Conservation (phyloP, 2,113 vertebrate species). For the Alouatta palliata region DNA sequence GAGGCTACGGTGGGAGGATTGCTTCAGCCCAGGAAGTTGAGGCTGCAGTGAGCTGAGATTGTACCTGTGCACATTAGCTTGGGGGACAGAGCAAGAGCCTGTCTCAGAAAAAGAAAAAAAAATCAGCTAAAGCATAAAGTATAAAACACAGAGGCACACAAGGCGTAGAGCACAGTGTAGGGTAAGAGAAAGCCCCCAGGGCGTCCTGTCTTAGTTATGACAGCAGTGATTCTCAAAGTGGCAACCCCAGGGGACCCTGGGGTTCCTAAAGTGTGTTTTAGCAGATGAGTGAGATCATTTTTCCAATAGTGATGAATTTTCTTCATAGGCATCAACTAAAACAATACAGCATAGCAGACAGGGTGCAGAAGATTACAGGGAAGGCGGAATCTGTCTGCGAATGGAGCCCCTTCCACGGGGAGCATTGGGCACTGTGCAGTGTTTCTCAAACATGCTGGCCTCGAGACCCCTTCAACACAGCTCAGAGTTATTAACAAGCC, state of each 20-base stretch:
- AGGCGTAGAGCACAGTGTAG: background rate
- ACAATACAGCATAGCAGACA: background rate
- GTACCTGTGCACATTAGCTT: no score
- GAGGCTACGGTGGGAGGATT: no score
- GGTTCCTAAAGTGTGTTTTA: background rate
- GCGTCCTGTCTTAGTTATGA: background rate
- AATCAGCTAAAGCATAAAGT: background rate
- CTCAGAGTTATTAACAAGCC: background rate
- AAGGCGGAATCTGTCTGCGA: background rate
- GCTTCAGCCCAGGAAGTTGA: no score
- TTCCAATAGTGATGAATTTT: background rate
- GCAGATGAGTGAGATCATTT: background rate
- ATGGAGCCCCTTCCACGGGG: no score
- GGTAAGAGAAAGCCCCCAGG: background rate
- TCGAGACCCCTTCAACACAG: background rate
- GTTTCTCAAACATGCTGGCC: background rate
- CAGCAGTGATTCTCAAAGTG: background rate
- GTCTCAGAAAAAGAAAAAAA: no score
- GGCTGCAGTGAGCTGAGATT: no score
- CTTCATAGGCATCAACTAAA: no score
- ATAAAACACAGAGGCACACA: background rate
- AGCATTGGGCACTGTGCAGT: fast-evolving
- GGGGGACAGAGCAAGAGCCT: no score
- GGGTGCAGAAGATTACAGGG: no score
- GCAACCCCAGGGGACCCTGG: background rate